phyloP scores from a whole-genome alignment of 2,888 invertebrate genomes.

The Endomychus coccineus region DNA sequence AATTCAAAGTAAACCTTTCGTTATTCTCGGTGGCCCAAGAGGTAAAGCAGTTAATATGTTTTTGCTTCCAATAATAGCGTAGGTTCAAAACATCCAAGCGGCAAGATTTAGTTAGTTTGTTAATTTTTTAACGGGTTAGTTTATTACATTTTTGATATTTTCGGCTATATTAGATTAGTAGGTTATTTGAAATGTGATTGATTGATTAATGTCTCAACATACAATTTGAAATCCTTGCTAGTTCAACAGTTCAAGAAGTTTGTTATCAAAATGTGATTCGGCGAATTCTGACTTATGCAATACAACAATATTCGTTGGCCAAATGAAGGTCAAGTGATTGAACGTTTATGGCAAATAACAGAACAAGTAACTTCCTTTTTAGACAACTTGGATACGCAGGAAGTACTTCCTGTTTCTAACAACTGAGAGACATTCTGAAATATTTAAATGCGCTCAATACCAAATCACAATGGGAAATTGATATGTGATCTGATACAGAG shows the following conservation, averaged over 20 bases:
- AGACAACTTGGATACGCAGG: slow-evolving; percentile 25
- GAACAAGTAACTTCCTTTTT: slow-evolving; percentile 27
- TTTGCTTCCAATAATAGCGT: no score
- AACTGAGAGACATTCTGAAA: slow-evolving; percentile 14
- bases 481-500: slow-evolving; percentile 23
- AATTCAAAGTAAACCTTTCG: no score
- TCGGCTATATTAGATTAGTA: no score
- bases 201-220: no score
- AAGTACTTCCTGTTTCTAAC: slow-evolving; percentile 22
- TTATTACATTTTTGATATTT: no score
- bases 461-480: slow-evolving; percentile 21
- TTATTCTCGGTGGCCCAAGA: no score
- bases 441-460: slow-evolving; percentile 21
- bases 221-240: slow-evolving; percentile 20
- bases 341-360: slow-evolving; percentile 21
- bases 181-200: no score
- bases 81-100: no score
- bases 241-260: slow-evolving; percentile 22
- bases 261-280: slow-evolving; percentile 23
- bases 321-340: slow-evolving; percentile 24
- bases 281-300: slow-evolving; percentile 29
- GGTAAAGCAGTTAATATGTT: no score
- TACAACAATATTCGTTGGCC: slow-evolving; percentile 26
- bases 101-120: no score
- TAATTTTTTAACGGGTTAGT: no score